Base-by-base conservation (phyloP, 2,113 vertebrate genomes). In the Malurus alboscapulatus region DNA sequence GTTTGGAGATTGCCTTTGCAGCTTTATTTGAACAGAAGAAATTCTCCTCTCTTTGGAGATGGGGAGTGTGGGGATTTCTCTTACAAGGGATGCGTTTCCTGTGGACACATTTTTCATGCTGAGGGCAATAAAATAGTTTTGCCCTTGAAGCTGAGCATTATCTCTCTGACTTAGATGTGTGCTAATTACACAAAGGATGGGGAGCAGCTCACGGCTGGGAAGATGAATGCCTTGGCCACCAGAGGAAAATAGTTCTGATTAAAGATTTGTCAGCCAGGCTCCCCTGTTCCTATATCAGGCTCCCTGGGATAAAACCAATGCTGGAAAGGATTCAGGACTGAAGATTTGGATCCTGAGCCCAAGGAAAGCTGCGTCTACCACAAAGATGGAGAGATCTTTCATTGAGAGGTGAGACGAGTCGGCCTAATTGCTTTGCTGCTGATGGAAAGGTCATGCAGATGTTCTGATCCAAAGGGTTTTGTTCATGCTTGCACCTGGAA, bases 1-100 rank as follows among this genome's bases (percentile, higher is more conserved):
- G 88, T 96, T 97, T 96, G 87, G 90, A 97, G 94, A 96, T 93
- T 97, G 91, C 67, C 77, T 96, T 94, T 94, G 90, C 85, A 94
- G 92, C 87, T 96, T 96, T 96, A 94, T 96, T 95, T 95, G 83
- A 95, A 94, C 82, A 96, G 81, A 88, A 96, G 85, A 95, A 95
- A 97, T 91, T 84, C 38, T 89, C 96, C 89, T 87, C 80, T 96
- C 84, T 96, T 94, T 88, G 85, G 74, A 94, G 67, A 55, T 47
- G 66, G 72, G 36, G 19, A 7, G 45, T 72, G 53, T 32, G 76
- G 50, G 47, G 68, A 95, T 94, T 95, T 94, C 55, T 14, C 78
- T 93, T 94, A 73, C 38, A 80, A 89, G 88, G 71, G 77, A n/a
- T 55, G 19, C 42, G 53, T 79, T 87, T 94, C 81, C 63, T 61